These are phyloP conservation scores for Brachyopa scutellaris DNA, from an alignment of 2,888 invertebrate genomes.

Conservation along the genomic window DNA sequence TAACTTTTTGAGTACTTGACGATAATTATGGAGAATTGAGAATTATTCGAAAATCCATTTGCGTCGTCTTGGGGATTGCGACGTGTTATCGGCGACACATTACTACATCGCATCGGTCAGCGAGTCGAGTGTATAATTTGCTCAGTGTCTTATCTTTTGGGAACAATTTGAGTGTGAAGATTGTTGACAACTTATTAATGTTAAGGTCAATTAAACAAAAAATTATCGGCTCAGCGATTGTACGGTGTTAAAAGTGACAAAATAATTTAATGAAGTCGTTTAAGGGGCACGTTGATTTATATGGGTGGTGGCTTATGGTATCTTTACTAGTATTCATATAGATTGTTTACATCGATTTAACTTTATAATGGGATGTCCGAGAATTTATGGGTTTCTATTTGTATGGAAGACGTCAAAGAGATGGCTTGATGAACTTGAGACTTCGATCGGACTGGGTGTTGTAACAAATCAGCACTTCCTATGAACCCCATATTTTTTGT, in stretches of 20 bases:
- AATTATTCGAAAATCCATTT: not conserved
- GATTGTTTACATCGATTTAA: not conserved
- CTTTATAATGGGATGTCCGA: not conserved
- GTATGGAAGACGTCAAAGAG: not conserved
- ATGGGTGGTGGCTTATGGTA: too few relatives aligned
- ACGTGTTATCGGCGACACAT: conserved; percentile 6
- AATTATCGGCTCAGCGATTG: conserved; percentile 37
- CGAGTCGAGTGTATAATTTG: not conserved
- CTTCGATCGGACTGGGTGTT: too few relatives aligned
- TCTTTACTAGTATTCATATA: too few relatives aligned
- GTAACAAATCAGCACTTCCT: too few relatives aligned
- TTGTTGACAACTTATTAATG: conserved; percentile 52
- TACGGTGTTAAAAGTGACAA: conserved; percentile 7
- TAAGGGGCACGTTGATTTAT: conserved; percentile 27
- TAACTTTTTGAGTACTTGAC: not conserved
- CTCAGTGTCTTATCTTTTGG: conserved; percentile 36
- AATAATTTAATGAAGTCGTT: not conserved
- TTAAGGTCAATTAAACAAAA: conserved; percentile 18
- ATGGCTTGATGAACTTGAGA: not conserved
- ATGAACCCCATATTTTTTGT: too few relatives aligned
- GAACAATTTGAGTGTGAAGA: conserved; percentile 38
- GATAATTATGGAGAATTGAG: not conserved
- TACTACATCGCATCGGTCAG: conserved; percentile 1
- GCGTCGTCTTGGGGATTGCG: conserved; percentile 5
- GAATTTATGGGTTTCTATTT: too few relatives aligned